These are phyloP conservation scores for Leptonema lineaticorne DNA, from an alignment of 1,140 invertebrate species.

Conservation along the genomic window DNA sequence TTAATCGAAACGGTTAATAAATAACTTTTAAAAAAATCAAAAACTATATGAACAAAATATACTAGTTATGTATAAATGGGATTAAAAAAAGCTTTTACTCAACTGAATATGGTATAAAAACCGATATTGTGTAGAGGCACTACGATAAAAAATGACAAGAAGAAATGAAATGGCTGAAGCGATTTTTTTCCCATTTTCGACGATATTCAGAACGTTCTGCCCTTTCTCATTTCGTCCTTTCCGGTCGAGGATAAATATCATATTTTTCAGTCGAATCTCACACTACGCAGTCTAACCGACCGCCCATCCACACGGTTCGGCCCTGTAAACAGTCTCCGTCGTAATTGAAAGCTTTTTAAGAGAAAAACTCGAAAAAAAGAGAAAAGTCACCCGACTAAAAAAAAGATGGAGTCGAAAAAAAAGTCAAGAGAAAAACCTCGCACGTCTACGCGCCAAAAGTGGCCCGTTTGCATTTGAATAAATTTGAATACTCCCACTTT, in stretches of 20 bases:
- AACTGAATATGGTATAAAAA: too few relatives aligned
- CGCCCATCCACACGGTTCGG: too few relatives aligned
- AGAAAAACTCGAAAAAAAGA: neutral
- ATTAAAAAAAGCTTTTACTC: too few relatives aligned
- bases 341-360: constrained; percentile 9
- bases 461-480: constrained; percentile 17
- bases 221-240: constrained; percentile 7
- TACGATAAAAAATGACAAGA: too few relatives aligned
- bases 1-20: too few relatives aligned
- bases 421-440: neutral
- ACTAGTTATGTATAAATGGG: too few relatives aligned
- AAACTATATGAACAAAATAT: too few relatives aligned
- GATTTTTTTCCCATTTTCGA: constrained; percentile 5
- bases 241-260: constrained; percentile 17
- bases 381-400: neutral
- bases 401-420: neutral
- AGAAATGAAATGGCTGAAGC: neutral
- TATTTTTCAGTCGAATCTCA: neutral
- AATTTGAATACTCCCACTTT: constrained; percentile 8
- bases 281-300: neutral
- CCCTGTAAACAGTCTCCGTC: neutral
- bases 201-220: constrained; percentile 3
- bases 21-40: too few relatives aligned
- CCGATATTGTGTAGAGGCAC: too few relatives aligned
- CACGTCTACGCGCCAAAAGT: constrained; percentile 15